phyloP scores from a whole-genome alignment of 2,888 invertebrate species.

The Ophioninae sp. region DNA sequence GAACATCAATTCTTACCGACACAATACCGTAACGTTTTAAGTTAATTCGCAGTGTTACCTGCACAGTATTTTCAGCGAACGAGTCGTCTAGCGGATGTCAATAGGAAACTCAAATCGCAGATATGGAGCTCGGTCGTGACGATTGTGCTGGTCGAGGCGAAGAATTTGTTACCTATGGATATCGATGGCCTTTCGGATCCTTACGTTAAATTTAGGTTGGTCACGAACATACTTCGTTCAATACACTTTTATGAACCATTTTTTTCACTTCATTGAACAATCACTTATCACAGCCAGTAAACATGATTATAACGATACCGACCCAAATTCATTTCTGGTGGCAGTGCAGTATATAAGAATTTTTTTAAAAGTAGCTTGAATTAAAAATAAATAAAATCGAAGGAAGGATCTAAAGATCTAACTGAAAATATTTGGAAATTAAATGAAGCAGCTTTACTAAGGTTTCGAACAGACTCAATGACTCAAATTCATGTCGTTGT shows the following conservation, averaged over 20 bases:
- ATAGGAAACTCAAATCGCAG: conserved; percentile 93
- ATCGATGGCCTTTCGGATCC: conserved; percentile 95
- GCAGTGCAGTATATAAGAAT: background rate
- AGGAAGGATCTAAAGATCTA: background rate
- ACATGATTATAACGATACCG: background rate
- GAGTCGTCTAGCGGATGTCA: conserved; percentile 89
- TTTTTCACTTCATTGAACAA: background rate
- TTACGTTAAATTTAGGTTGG: conserved; percentile 96
- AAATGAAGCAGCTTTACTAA: too few relatives aligned
- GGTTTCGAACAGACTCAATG: too few relatives aligned
- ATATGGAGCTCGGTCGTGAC: conserved; percentile 99
- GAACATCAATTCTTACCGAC: conserved; percentile 27
- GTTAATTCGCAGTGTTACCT: conserved; percentile 63
- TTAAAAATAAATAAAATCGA: background rate
- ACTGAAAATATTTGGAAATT: background rate
- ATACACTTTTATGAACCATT: background rate
- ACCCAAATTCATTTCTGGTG: background rate
- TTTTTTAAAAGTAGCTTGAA: background rate
- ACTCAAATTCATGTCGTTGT: too few relatives aligned
- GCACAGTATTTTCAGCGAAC: conserved; percentile 90
- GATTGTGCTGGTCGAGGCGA: conserved; percentile 97
- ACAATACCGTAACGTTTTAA: conserved; percentile 55
- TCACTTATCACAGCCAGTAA: background rate
- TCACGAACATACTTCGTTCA: background rate
- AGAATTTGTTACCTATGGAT: conserved; percentile 93